Conservation (phyloP, 2,113 vertebrate genomes). For the Catharus minimus region DNA sequence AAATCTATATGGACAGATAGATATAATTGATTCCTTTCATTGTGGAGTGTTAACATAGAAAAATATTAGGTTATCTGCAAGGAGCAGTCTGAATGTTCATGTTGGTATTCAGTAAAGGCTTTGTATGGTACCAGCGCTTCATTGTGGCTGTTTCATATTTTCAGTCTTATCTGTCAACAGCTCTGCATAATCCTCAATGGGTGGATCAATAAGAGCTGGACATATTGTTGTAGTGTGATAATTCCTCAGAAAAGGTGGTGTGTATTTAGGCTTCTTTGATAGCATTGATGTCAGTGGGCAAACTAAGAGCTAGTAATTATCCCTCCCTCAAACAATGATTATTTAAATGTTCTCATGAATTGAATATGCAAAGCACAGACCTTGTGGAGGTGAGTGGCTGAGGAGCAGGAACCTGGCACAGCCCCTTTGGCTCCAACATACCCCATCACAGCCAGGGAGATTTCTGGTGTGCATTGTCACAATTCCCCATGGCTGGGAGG, state of each 20-base stretch:
- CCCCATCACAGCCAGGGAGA: accelerated
- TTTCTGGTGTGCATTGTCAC: accelerated
- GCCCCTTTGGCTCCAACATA: accelerated
- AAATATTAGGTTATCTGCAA: slow-evolving; percentile 56
- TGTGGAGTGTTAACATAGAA: slow-evolving; percentile 16
- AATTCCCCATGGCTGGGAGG: accelerated
- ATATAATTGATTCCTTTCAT: slow-evolving; percentile 43
- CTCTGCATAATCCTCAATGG: slow-evolving; percentile 23
- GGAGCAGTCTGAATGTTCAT: slow-evolving; percentile 19
- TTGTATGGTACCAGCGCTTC: not conserved
- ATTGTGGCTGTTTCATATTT: slow-evolving; percentile 38
- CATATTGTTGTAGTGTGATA: slow-evolving; percentile 9
- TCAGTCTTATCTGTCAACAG: slow-evolving; percentile 38
- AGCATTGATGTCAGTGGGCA: not conserved
- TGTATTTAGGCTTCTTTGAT: not conserved
- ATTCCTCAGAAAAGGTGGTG: not conserved
- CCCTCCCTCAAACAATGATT: not conserved
- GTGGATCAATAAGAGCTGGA: slow-evolving; percentile 4
- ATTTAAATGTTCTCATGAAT: not conserved
- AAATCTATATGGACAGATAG: slow-evolving; percentile 24
- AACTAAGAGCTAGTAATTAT: slow-evolving; percentile 7
- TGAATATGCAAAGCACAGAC: not conserved
- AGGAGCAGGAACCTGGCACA: accelerated
- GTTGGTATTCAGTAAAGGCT: slow-evolving; percentile 44
- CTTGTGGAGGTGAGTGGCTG: accelerated